Base-by-base conservation (phyloP, 2,888 invertebrate species). In the Dichetophora obliterata region DNA sequence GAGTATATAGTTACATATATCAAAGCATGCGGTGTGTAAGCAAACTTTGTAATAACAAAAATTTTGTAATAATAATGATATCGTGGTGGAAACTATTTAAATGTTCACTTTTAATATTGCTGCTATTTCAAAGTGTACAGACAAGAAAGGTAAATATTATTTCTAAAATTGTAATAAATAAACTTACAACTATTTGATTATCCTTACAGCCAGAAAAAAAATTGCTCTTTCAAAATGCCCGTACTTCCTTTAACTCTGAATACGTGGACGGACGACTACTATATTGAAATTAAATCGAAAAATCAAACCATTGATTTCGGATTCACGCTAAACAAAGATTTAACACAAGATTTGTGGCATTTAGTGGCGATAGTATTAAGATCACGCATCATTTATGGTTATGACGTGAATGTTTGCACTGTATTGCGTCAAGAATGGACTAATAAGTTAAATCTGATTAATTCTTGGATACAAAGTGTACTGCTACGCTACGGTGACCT, bases 381-480 rank as follows among this genome's bases (percentile, higher is more conserved):
- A 11, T 84, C 80, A 37, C 85, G 84, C 27, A 83, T 80, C 27
- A 71, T 85, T 0, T 82, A 85, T n/a, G 78, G 77, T 0, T 83
- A 85, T 6, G 78, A 77, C 0, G 61, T 86, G 19, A 82, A 86
- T 63, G 75, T 84, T 50, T 86, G 86, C 37, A 78, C 52, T 5
- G 65, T 86, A 78, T 74, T 85, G 76, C 54, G 27, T 3, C 11
- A 24, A 0, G 63, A 71, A 27, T 3, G 5, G 3, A 24, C 19
- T 0, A 79, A 71, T 8, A 80, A 57, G 37, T 19, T 43, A 19
- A 84, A 79, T 74, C 76, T 85, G 16, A 77, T 83, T 5, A 81
- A 81, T 6, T 63, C 61, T 0, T 84, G 83, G 83, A 73, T 82
- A 0, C 75, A 76, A 0, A 80, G 81, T n/a, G 14, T 43, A 3